phyloP scores from a whole-genome alignment of 2,888 invertebrate species.

The Tillus elongatus region DNA sequence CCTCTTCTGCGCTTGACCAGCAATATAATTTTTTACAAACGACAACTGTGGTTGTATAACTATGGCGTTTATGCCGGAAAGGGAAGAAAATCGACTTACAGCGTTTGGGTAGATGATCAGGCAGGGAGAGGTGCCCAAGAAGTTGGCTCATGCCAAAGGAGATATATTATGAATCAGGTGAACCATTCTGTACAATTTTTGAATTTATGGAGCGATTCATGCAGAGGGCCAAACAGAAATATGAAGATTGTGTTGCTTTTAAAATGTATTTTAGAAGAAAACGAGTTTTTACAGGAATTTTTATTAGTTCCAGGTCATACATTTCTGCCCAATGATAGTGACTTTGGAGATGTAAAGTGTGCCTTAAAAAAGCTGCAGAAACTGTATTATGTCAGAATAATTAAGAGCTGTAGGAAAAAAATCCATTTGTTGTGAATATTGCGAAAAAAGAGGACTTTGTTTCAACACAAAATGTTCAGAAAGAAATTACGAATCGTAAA shows the following conservation, averaged over 20 bases:
- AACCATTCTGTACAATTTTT: constrained; percentile 12
- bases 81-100: constrained; percentile 6
- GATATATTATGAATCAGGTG: constrained; percentile 11
- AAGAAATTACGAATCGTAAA: constrained; percentile 15
- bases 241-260: constrained; percentile 22
- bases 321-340: constrained; percentile 22
- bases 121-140: constrained; percentile 24
- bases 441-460: constrained; percentile 17
- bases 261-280: constrained; percentile 3
- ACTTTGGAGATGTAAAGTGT: constrained; percentile 24
- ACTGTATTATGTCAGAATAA: constrained; percentile 21
- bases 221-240: constrained; percentile 22
- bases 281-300: not conserved
- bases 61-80: constrained; percentile 19
- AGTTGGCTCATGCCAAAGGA: constrained; percentile 19
- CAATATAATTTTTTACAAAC: constrained; percentile 23
- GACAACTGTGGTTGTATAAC: constrained; percentile 24
- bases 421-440: constrained; percentile 16
- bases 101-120: constrained; percentile 22
- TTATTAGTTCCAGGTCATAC: constrained; percentile 20
- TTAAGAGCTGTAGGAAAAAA: constrained; percentile 21
- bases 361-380: constrained; percentile 19
- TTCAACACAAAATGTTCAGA: constrained; percentile 13
- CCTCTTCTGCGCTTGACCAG: constrained; percentile 14
- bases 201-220: constrained; percentile 20